phyloP scores from a whole-genome alignment of 1,140 invertebrate genomes.

The Apocrypta bakeri region DNA sequence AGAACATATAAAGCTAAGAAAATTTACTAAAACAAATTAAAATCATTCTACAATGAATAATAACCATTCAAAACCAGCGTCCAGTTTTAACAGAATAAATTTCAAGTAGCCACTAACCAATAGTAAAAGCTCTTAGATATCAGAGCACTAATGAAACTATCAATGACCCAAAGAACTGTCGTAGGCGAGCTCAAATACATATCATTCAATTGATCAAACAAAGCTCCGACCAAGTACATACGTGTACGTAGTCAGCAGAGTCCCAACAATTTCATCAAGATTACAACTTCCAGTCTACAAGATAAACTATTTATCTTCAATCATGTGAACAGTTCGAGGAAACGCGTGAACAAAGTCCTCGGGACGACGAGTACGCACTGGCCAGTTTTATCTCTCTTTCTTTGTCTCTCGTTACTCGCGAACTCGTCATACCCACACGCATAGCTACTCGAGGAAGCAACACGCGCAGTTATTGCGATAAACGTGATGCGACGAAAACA shows the following conservation, averaged over 20 bases:
- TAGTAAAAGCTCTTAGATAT: not conserved
- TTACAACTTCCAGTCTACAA: not conserved
- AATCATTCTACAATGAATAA: no score
- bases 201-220: not conserved
- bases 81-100: not conserved
- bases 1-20: no score
- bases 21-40: no score
- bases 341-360: constrained; percentile 29
- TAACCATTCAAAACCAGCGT: not conserved
- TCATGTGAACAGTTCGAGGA: constrained; percentile 19
- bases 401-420: not conserved
- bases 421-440: not conserved
- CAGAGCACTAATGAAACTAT: not conserved
- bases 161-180: not conserved
- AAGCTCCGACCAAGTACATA: not conserved
- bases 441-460: not conserved
- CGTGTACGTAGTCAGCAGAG: not conserved
- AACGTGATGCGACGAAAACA: not conserved
- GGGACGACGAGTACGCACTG: not conserved
- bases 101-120: not conserved
- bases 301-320: constrained; percentile 20
- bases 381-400: not conserved
- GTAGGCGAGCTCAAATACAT: not conserved
- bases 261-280: not conserved
- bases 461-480: not conserved